phyloP scores from a whole-genome alignment of 1,140 invertebrate species.

The Leptopilina boulardi region DNA sequence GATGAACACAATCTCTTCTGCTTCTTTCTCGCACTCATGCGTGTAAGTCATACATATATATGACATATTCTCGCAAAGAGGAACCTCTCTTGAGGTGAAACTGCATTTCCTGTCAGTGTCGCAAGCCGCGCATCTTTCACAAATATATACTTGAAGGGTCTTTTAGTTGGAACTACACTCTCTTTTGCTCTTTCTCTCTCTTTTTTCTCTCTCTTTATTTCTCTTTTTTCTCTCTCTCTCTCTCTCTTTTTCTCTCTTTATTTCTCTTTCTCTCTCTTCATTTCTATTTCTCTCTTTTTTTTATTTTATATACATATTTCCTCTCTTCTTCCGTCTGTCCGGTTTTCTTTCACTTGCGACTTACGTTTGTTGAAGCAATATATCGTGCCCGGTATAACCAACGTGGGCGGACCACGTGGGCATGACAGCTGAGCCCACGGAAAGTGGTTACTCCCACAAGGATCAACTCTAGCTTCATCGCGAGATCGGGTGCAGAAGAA shows the following conservation, averaged over 20 bases:
- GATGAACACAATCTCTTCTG: neutral
- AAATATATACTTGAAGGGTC: constrained; percentile 50
- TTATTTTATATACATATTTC: constrained; percentile 34
- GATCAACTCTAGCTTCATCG: constrained; percentile 21
- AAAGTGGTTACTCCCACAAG: constrained; percentile 74
- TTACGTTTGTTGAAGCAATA: constrained; percentile 55
- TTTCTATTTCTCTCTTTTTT: no score
- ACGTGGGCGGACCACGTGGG: constrained; percentile 75
- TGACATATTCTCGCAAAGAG: constrained; percentile 25
- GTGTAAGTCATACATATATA: constrained; percentile 14
- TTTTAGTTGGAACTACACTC: constrained; percentile 25
- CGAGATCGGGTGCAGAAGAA: constrained; percentile 22
- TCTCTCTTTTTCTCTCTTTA: constrained; percentile 40
- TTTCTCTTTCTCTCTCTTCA: no score
- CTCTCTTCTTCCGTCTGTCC: constrained; percentile 36
- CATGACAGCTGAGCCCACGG: constrained; percentile 73
- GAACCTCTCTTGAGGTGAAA: constrained; percentile 63
- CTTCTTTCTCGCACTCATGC: constrained; percentile 29
- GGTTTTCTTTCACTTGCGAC: constrained; percentile 48
- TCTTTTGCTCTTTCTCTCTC: constrained; percentile 44
- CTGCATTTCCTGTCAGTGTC: constrained; percentile 70
- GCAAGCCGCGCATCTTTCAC: constrained; percentile 63
- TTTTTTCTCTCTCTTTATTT: constrained; percentile 36
- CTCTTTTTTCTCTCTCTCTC: no score
- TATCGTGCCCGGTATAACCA: constrained; percentile 49